Evolutionary conservation across 2,888 invertebrate species (phyloP).

Genomic region (Liopterus haemorrhoidalis): DNA sequence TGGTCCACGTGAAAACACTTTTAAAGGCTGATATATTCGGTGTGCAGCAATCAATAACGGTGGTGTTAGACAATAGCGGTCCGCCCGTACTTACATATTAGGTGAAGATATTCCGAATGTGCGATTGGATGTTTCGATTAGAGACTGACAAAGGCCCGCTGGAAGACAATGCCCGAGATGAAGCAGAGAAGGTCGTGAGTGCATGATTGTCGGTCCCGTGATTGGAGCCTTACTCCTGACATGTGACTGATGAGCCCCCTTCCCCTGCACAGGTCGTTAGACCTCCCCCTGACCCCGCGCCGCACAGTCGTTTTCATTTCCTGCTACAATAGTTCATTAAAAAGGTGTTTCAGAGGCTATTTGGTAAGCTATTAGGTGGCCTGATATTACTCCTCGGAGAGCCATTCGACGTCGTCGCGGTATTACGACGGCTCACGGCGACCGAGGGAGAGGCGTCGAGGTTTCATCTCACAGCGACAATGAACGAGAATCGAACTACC

Average conservation of each 20-base stretch:
- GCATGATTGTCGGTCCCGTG: constrained; percentile 19
- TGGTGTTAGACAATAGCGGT: too few species aligned
- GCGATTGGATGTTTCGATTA: too few species aligned
- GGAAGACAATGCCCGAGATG: too few species aligned
- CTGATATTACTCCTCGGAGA: constrained; percentile 49
- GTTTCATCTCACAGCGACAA: constrained; percentile 47
- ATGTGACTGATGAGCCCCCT: constrained; percentile 39
- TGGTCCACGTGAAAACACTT: too few species aligned
- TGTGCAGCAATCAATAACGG: too few species aligned
- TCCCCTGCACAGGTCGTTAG: constrained; percentile 29
- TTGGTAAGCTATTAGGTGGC: constrained; percentile 63
- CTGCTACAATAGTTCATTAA: constrained; percentile 61
- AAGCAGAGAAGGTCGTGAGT: constrained; percentile 15
- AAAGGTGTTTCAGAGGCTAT: constrained; percentile 68
- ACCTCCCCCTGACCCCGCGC: constrained; percentile 29
- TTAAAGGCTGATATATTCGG: too few species aligned
- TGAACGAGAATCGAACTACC: too few species aligned
- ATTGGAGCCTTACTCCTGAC: constrained; percentile 31
- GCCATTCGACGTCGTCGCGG: constrained; percentile 42
- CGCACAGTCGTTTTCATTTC: constrained; percentile 43
- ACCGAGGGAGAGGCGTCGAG: constrained; percentile 30
- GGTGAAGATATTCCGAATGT: too few species aligned
- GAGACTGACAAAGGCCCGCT: too few species aligned
- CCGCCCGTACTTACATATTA: too few species aligned
- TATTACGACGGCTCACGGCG: constrained; percentile 14